Base-by-base conservation (phyloP, 2,797 vertebrate genomes). In the Delichon dasypus region DNA sequence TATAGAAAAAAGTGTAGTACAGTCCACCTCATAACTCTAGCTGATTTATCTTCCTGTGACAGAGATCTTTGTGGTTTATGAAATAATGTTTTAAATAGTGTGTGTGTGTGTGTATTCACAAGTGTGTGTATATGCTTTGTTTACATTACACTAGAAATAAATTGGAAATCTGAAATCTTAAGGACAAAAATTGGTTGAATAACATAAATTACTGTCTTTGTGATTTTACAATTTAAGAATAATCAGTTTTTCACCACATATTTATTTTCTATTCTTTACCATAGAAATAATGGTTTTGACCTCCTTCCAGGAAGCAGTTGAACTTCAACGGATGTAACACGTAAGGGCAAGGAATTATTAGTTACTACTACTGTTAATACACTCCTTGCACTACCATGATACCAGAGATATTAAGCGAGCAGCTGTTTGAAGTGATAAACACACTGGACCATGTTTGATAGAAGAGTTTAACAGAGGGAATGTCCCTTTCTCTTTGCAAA, bases 161-260 rank as follows among this genome's bases (percentile, higher is more conserved):
- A 36, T 15, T 44, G 13, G 21, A 84, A 89, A 80, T 48, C 14
- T n/a, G 30, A 53, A 77, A 16, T 13, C 36, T 34, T 65, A 60
- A 80, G 13, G 16, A 44, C 26, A 87, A 87, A 60, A 77, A 16
- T 20, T 65, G 10, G 2, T 14, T 60, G 10, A 26, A 32, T 8
- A 42, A 22, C 21, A 26, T 40, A 36, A 60, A 53, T 32, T 20
- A 68, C 5, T 16, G 13, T 27, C 26, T 62, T 40, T 60, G 26
- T 77, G 60, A 21, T 30, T 76, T 60, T 64, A n/a, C 61, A 47
- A 1, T 11, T 51, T 47, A 14, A 34, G 19, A 54, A 50, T 27
- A 36, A 55, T n/a, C 30, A 1, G 2, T 9, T 83, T 83, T 68
- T 72, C n/a, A 61, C 5, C 0, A 1, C 4, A 8, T 55, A 38